Percentiles rank a stretch among this genome's conserved stretches.
Conservation (phyloP, 1,140 invertebrate genomes). For the Drosophila pallidifrons region DNA sequence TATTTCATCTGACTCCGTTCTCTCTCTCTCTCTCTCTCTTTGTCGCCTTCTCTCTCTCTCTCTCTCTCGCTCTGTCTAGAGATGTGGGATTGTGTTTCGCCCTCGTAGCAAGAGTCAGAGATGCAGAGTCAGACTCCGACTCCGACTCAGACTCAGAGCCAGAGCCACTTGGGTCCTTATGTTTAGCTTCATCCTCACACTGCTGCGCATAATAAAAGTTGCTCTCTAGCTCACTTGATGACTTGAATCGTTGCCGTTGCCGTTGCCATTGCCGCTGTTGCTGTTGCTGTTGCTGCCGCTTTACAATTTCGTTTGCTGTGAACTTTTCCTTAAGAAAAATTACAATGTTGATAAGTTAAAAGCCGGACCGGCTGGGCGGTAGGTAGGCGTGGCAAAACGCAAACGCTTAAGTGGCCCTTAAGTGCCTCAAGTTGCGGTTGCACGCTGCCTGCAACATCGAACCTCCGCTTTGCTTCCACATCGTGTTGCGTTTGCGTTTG, state of each 20-base stretch:
- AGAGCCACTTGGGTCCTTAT: slow-evolving; percentile 26
- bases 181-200: slow-evolving; percentile 29
- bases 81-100: slow-evolving; percentile 19
- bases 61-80: background rate
- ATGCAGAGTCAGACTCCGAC: background rate
- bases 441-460: background rate
- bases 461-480: background rate
- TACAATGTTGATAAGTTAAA: slow-evolving; percentile 63
- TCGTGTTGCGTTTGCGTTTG: slow-evolving; percentile 1
- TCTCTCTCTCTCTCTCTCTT: background rate
- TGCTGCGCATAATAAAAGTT: slow-evolving; percentile 37
- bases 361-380: slow-evolving; percentile 32
- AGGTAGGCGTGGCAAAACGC: slow-evolving; percentile 27
- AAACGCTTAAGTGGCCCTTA: slow-evolving; percentile 59
- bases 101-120: slow-evolving; percentile 1
- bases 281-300: slow-evolving; percentile 24
- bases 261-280: background rate
- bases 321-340: slow-evolving; percentile 52
- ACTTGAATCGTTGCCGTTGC: slow-evolving; percentile 16
- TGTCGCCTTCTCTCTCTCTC: background rate
- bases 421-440: slow-evolving; percentile 47
- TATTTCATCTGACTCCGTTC: slow-evolving; percentile 40
- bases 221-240: slow-evolving; percentile 29
- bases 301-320: slow-evolving; percentile 33
- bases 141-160: background rate